Evolutionary conservation across 2,113 vertebrate species (phyloP).

Genomic region (Microtus pennsylvanicus): DNA sequence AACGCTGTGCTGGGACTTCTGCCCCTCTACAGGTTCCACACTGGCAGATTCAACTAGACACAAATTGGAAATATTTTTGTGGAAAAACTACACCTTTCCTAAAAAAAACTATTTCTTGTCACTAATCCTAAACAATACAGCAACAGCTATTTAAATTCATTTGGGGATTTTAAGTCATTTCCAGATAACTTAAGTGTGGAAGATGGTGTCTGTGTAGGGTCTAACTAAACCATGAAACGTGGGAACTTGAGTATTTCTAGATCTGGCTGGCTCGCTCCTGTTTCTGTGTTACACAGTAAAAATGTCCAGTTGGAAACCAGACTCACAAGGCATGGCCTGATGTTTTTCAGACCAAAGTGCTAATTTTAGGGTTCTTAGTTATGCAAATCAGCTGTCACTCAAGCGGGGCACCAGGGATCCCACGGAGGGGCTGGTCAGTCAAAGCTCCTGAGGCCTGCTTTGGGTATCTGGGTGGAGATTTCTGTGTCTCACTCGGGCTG

Average conservation of each 20-base stretch:
- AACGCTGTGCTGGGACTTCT: not conserved
- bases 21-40: not conserved
- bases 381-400: constrained; percentile 73
- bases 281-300: not conserved
- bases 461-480: not conserved
- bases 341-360: constrained; percentile 22
- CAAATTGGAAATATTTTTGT: not conserved
- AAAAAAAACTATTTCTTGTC: not conserved
- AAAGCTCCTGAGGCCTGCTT: not conserved
- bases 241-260: not conserved
- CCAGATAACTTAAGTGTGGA: not conserved
- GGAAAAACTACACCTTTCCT: not conserved
- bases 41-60: not conserved
- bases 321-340: not conserved
- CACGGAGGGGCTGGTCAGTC: not conserved
- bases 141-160: not conserved
- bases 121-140: not conserved
- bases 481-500: not conserved
- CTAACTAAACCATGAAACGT: not conserved
- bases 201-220: not conserved
- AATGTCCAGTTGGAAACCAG: constrained; percentile 65
- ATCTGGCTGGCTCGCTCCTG: not conserved
- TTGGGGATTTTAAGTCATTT: not conserved
- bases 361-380: constrained; percentile 73
- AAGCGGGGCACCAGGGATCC: constrained; percentile 71